phyloP scores from a whole-genome alignment of 2,888 invertebrate genomes.

The Chouioia cunea region DNA sequence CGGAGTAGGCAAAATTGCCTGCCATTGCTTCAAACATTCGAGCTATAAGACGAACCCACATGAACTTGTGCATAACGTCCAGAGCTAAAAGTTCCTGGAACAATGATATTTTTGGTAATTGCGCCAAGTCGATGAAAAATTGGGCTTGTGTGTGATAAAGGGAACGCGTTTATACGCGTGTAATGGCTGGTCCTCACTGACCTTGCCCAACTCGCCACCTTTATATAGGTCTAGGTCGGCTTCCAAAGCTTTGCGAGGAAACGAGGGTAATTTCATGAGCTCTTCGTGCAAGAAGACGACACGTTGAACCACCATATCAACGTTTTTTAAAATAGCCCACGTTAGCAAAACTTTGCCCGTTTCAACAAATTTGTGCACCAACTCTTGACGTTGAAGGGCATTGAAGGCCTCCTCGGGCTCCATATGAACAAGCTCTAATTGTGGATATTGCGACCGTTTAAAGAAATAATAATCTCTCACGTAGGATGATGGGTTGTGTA shows the following conservation, averaged over 20 bases:
- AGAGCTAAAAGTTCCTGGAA: conserved; percentile 85
- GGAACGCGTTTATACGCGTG: not conserved
- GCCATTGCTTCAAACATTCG: conserved; percentile 99
- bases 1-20: conserved; percentile 95
- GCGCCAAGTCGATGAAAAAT: not conserved
- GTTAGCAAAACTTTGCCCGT: conserved; percentile 94
- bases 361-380: conserved; percentile 95
- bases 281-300: conserved; percentile 99
- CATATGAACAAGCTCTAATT: conserved; percentile 93
- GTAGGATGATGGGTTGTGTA: conserved; percentile 94
- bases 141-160: not conserved
- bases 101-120: not conserved
- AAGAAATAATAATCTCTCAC: conserved; percentile 89
- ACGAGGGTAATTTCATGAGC: conserved; percentile 97
- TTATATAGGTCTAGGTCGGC: conserved; percentile 94
- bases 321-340: conserved; percentile 93
- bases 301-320: conserved; percentile 95
- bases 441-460: conserved; percentile 97
- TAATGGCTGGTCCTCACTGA: too few relatives aligned
- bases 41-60: conserved; percentile 97
- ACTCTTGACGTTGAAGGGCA: conserved; percentile 90
- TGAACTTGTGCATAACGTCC: conserved; percentile 97
- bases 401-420: conserved; percentile 91
- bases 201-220: conserved; percentile 89
- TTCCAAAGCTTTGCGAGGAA: conserved; percentile 97